Conservation (phyloP, 2,888 invertebrate genomes). For the Lacanobia oleracea region DNA sequence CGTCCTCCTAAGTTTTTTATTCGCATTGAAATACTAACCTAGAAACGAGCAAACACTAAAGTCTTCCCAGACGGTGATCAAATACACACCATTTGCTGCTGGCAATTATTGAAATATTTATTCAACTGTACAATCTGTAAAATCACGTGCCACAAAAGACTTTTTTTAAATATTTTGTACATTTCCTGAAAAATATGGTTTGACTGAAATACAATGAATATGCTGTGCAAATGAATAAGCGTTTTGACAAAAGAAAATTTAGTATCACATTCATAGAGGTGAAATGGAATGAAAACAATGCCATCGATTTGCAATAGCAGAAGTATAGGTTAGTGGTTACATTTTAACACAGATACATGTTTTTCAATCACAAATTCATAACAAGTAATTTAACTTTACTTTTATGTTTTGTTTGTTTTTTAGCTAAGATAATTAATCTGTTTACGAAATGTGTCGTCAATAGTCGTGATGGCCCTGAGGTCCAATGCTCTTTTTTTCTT, state of each 20-base stretch:
- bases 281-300: conserved; percentile 10
- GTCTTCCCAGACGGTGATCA: conserved; percentile 33
- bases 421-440: not conserved
- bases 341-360: not conserved
- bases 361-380: not conserved
- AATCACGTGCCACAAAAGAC: conserved; percentile 24
- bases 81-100: conserved; percentile 27
- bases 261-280: not conserved
- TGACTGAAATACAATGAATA: conserved; percentile 7
- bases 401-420: not conserved
- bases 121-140: conserved; percentile 36
- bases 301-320: not conserved
- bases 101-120: conserved; percentile 29
- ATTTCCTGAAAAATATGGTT: conserved; percentile 14
- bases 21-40: conserved; percentile 25
- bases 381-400: not conserved
- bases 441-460: not conserved
- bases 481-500: not conserved
- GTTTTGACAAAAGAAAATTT: conserved; percentile 24
- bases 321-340: conserved; percentile 11
- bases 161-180: conserved; percentile 11
- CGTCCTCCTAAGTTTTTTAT: conserved; percentile 8
- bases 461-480: not conserved
- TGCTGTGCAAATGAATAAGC: conserved; percentile 14
- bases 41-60: conserved; percentile 15